These are phyloP conservation scores for Caiman crocodilus DNA, from an alignment of 2,797 vertebrate genomes.

Conservation along the genomic window DNA sequence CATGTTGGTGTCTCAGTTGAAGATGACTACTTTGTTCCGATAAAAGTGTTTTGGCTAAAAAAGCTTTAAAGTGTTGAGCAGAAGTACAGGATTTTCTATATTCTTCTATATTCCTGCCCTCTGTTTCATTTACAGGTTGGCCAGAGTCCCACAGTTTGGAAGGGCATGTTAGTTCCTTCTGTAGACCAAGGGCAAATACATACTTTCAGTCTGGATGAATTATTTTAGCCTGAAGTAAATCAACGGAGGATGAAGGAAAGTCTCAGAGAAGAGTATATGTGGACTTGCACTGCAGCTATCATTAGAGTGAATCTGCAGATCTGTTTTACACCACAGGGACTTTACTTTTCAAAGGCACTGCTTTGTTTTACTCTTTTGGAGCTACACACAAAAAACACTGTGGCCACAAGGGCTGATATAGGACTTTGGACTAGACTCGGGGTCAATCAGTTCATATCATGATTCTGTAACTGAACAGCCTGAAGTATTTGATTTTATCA, in stretches of 20 bases:
- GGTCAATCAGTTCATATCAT: background rate
- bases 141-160: background rate
- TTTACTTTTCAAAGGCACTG: background rate
- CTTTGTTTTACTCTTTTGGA: background rate
- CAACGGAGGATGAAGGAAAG: background rate
- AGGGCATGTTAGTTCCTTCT: background rate
- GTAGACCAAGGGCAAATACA: background rate
- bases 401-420: background rate
- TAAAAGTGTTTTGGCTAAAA: background rate
- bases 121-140: background rate
- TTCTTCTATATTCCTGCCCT: background rate
- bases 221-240: background rate
- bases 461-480: background rate
- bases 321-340: background rate
- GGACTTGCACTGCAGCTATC: background rate
- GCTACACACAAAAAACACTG: background rate
- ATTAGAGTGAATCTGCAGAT: background rate
- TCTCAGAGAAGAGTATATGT: background rate
- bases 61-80: background rate
- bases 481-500: background rate
- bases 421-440: too few relatives aligned
- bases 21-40: background rate
- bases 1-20: too few relatives aligned
- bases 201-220: background rate
- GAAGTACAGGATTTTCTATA: background rate